Base-by-base conservation (phyloP, 1,140 invertebrate species). In the Vanessa atalanta region DNA sequence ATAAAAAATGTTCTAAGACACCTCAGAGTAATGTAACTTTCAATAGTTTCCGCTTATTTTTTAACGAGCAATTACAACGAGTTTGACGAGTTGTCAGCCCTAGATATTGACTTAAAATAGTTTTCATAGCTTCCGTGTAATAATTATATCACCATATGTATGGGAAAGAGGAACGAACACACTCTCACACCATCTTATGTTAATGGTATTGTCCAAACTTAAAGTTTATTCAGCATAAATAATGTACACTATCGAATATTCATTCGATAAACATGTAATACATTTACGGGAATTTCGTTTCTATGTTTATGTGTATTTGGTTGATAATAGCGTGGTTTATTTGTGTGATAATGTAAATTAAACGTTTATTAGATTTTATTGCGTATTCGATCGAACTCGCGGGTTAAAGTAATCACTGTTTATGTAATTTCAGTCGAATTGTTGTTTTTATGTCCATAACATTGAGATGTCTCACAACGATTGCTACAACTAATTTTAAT, bases 91-190 rank as follows among this genome's bases (percentile, higher is more conserved):
- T 57, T 57, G 57, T 8, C 72, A 74, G 66, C 72, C 66, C 72
- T 73, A 69, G 48, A 64, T 63, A 11, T 43, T 23, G 47, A 53
- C 23, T 26, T 63, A 64, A 71, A 71, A 70, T 70, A 63, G 68
- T 14, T 16, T 61, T 69, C 75, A 48, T 68, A 80, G 81, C 81
- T 86, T 86, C 83, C 84, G 83, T 79, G 67, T 81, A 77, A 78
- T 83, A 82, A 86, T 82, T 79, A 79, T 79, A 77, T 78, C 65
- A 64, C 69, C 72, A 77, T 66, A 80, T 78, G 77, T 84, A 82
- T 85, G 84, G 79, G 84, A 85, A 43, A 78, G 73, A 53, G 75
- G 79, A 74, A 74, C 65, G 78, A 70, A 55, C 65, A 61, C 65
- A 65, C 65, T 84, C 82, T 83, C 83, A 83, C 82, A 83, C 60